Percentiles rank a stretch among this genome's conserved stretches.
Evolutionary conservation across 2,888 invertebrate species (phyloP).

Genomic region (Yponomeuta evonymella): DNA sequence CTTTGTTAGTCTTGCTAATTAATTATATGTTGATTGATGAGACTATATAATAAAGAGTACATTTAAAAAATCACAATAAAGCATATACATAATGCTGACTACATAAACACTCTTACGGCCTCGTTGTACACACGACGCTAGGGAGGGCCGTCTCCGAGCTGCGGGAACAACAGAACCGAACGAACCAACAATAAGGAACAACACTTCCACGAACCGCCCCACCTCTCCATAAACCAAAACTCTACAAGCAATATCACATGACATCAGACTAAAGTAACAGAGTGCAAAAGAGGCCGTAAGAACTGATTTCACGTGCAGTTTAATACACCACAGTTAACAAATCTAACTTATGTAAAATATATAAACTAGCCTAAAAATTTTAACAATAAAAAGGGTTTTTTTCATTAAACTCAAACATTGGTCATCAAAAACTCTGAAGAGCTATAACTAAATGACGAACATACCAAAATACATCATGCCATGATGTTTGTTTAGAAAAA

Average conservation of each 20-base stretch:
- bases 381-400: slow-evolving; percentile 70
- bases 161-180: slow-evolving; percentile 41
- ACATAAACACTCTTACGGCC: slow-evolving; percentile 72
- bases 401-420: slow-evolving; percentile 59
- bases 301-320: slow-evolving; percentile 67
- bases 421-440: slow-evolving; percentile 71
- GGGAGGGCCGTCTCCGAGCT: not conserved
- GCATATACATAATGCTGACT: slow-evolving; percentile 78
- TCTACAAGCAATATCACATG: slow-evolving; percentile 59
- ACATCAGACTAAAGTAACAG: slow-evolving; percentile 68
- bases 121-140: slow-evolving; percentile 36
- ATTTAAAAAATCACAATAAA: slow-evolving; percentile 78
- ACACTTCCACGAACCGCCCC: slow-evolving; percentile 27
- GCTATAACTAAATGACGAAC: slow-evolving; percentile 72
- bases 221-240: slow-evolving; percentile 26
- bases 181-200: slow-evolving; percentile 60
- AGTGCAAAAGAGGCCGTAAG: slow-evolving; percentile 67
- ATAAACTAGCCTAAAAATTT: slow-evolving; percentile 75
- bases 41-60: slow-evolving; percentile 74
- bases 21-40: slow-evolving; percentile 71
- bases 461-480: slow-evolving; percentile 61
- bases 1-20: slow-evolving; percentile 74
- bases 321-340: slow-evolving; percentile 74
- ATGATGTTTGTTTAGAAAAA: slow-evolving; percentile 61
- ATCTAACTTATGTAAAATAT: slow-evolving; percentile 72